Conservation (phyloP, 2,797 vertebrate species). For the Cirrhinus molitorella region DNA sequence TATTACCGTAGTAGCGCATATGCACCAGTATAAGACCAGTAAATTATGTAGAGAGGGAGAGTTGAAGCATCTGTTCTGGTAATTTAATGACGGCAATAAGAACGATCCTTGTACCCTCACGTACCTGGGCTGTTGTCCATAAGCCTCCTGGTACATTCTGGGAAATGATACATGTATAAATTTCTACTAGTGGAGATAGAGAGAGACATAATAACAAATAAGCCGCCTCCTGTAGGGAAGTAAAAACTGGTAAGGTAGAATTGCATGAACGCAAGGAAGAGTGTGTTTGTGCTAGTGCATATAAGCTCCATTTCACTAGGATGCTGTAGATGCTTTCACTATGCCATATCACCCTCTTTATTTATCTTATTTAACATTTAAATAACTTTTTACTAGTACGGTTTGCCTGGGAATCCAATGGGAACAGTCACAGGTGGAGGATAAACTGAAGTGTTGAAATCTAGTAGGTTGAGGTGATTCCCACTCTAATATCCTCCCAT, state of each 20-base stretch:
- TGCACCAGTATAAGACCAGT: conserved; percentile 32
- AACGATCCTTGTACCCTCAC: conserved; percentile 39
- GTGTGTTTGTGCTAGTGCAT: conserved; percentile 17
- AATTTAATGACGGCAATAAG: conserved; percentile 53
- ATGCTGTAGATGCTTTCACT: not conserved
- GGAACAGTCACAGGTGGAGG: conserved; percentile 36
- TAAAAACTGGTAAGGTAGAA: conserved; percentile 14
- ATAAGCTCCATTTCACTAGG: conserved; percentile 6
- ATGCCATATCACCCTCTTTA: not conserved
- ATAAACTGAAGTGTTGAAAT: not conserved
- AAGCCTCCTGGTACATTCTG: conserved; percentile 44
- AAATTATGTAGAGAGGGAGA: conserved; percentile 36
- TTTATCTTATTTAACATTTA: conserved; percentile 41
- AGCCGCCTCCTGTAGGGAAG: conserved; percentile 19
- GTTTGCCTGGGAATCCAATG: conserved; percentile 28
- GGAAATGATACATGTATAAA: conserved; percentile 43
- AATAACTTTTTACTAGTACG: not conserved
- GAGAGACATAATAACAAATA: conserved; percentile 35
- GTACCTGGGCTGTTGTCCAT: conserved; percentile 40
- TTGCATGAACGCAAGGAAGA: not conserved
- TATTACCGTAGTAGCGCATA: conserved; percentile 36
- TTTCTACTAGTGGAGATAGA: conserved; percentile 17
- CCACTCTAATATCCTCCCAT: not conserved
- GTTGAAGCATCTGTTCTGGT: conserved; percentile 49
- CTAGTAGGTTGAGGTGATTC: not conserved